A percentile compares a stretch with the other conserved stretches of the same genome.
Conservation (phyloP, 2,797 vertebrate genomes). For the Characodon lateralis region DNA sequence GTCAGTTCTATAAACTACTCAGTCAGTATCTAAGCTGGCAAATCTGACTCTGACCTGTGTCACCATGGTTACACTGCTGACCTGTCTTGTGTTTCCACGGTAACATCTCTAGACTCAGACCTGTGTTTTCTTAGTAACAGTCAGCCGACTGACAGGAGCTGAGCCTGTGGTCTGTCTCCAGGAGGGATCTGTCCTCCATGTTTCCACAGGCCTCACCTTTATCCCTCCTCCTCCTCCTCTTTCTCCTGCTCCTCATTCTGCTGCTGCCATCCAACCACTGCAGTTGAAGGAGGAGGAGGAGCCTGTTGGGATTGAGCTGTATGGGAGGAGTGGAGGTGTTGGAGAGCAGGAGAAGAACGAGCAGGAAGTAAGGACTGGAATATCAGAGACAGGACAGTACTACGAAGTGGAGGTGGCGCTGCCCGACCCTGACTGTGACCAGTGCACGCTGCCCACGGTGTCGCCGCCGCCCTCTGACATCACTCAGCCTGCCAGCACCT, state of each 20-base stretch:
- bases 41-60: neutral
- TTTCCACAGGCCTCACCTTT: slow-evolving; percentile 12
- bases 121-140: neutral
- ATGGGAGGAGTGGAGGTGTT: neutral
- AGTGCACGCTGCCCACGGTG: neutral
- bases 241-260: neutral
- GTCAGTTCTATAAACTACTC: no score
- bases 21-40: neutral
- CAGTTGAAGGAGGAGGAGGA: slow-evolving; percentile 16
- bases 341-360: neutral
- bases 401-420: slow-evolving; percentile 11
- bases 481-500: neutral
- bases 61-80: neutral
- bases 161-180: neutral
- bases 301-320: neutral
- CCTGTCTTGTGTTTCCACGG: no score
- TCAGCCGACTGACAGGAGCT: neutral
- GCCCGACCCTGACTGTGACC: neutral
- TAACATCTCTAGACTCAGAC: no score
- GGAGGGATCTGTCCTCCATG: slow-evolving; percentile 4
- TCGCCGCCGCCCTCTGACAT: neutral
- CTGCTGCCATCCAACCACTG: neutral
- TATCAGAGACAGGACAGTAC: neutral
- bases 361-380: neutral
- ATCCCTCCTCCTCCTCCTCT: neutral